These are phyloP conservation scores for Mus minutoides DNA, from an alignment of 2,797 vertebrate genomes.

Conservation along the genomic window DNA sequence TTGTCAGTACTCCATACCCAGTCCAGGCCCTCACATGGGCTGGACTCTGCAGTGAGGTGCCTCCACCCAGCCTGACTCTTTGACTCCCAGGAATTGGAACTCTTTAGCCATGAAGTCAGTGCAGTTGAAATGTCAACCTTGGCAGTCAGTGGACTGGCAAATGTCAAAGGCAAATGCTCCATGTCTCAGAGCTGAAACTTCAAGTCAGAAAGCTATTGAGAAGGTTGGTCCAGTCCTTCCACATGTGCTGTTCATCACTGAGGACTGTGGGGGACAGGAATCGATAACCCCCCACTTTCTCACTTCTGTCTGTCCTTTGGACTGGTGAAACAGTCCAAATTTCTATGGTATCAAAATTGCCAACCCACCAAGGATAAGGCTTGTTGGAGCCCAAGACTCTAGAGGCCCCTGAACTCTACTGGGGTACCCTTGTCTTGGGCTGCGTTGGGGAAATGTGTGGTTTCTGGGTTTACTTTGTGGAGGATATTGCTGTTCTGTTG, in stretches of 20 bases:
- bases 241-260: background rate
- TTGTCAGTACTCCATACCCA: background rate
- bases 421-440: background rate
- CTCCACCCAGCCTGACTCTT: background rate
- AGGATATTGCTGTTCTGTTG: background rate
- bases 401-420: background rate
- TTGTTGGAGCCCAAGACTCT: background rate
- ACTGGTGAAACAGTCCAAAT: background rate
- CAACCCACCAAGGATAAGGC: background rate
- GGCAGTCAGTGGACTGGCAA: background rate
- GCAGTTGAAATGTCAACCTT: background rate
- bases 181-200: background rate
- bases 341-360: slow-evolving; percentile 34
- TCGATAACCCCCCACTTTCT: background rate
- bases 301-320: background rate
- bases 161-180: background rate
- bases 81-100: slow-evolving; percentile 24
- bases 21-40: background rate
- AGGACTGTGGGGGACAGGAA: background rate
- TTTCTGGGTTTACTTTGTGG: background rate
- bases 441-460: background rate
- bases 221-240: background rate
- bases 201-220: background rate
- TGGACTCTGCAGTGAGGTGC: background rate
- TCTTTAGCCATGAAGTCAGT: background rate